Percentiles rank a stretch among this genome's conserved stretches.
Evolutionary conservation across 92 coral and sea anemone species (phyloP).

Genomic region (Palythoa heliodiscus): DNA sequence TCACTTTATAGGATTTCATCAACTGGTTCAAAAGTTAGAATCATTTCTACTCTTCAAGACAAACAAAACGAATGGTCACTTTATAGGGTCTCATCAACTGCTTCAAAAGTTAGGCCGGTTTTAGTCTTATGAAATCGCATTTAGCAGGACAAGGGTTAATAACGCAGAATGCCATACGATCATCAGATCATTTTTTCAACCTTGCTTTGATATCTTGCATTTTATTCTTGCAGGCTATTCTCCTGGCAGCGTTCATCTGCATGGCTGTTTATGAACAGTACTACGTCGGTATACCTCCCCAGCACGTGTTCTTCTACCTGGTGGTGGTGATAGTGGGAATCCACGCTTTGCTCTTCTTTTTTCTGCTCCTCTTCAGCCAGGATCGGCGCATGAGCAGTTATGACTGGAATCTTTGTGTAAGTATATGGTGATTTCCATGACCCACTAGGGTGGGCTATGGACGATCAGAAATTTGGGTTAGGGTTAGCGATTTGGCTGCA

Average conservation of each 20-base stretch:
- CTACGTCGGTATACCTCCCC: constrained; percentile 57
- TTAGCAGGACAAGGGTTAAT: too few species aligned
- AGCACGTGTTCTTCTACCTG: constrained; percentile 64
- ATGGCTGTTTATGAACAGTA: constrained; percentile 62
- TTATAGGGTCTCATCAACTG: too few species aligned
- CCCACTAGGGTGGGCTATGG: neutral
- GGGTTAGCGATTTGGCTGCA: neutral
- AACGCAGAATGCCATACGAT: too few species aligned
- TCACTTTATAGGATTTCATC: too few species aligned
- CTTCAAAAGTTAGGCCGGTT: too few species aligned
- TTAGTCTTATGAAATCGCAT: too few species aligned
- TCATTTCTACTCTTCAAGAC: too few species aligned
- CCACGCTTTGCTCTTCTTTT: constrained; percentile 48
- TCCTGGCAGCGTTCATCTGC: constrained; percentile 64
- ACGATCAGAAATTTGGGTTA: neutral
- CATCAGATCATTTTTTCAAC: too few species aligned
- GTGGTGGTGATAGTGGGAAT: constrained; percentile 58
- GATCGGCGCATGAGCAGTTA: constrained; percentile 54
- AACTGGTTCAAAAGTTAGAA: too few species aligned
- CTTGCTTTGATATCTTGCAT: too few species aligned
- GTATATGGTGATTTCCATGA: neutral
- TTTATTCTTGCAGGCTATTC: constrained; percentile 33
- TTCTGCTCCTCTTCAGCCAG: constrained; percentile 49
- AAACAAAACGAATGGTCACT: too few species aligned
- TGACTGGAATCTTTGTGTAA: constrained; percentile 74